Conservation (phyloP, 2,888 invertebrate genomes). For the Drosophila setosimentum region DNA sequence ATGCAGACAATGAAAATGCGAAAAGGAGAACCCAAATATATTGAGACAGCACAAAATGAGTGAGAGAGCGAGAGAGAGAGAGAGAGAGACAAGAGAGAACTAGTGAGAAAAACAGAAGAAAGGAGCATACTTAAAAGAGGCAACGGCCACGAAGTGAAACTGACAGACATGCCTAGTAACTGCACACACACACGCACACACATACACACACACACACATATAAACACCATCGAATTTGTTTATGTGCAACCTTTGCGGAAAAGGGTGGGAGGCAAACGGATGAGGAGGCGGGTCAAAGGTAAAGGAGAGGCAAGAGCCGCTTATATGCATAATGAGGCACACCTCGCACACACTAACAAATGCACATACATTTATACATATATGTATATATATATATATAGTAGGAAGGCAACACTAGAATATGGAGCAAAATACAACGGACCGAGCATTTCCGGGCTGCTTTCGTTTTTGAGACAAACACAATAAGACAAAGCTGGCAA, state of each 20-base stretch:
- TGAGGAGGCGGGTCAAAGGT: slow-evolving; percentile 3
- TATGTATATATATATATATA: neutral
- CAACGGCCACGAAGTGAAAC: slow-evolving; percentile 42
- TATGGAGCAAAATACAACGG: slow-evolving; percentile 27
- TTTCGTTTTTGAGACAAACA: slow-evolving; percentile 67
- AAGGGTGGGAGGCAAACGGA: neutral
- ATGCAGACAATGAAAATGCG: slow-evolving; percentile 55
- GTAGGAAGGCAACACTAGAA: slow-evolving; percentile 19
- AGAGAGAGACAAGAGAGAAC: slow-evolving; percentile 2
- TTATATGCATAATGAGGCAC: slow-evolving; percentile 66
- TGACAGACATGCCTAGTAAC: slow-evolving; percentile 32
- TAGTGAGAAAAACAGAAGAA: slow-evolving; percentile 1
- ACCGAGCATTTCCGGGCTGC: slow-evolving; percentile 74
- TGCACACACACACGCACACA: slow-evolving; percentile 21
- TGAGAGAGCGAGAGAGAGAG: slow-evolving; percentile 1
- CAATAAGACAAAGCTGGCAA: slow-evolving; percentile 24
- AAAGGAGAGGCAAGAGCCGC: slow-evolving; percentile 32
- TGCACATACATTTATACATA: neutral
- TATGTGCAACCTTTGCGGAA: slow-evolving; percentile 24
- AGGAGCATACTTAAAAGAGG: slow-evolving; percentile 42
- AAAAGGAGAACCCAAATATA: slow-evolving; percentile 68
- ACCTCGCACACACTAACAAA: slow-evolving; percentile 32
- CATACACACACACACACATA: slow-evolving; percentile 6
- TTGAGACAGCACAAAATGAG: slow-evolving; percentile 48
- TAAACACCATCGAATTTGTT: slow-evolving; percentile 6